Conservation (phyloP, 23 tunicate genomes). For the Halocynthia aurantium region DNA sequence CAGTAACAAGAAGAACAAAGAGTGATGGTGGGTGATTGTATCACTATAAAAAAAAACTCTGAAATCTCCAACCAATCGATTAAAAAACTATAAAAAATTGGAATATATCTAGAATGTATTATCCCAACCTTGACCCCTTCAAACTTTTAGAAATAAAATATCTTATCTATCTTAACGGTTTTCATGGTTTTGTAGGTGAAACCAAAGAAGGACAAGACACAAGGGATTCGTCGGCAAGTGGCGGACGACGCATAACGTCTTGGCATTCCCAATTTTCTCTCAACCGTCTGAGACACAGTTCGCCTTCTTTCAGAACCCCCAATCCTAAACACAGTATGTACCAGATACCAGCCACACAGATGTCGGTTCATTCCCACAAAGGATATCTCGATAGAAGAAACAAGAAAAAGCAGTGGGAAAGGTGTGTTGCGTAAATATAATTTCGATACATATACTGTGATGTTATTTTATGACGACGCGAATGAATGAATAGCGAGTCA, state of each 20-base stretch:
- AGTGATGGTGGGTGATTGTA: conserved; percentile 12
- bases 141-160: too few species aligned
- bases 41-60: background rate
- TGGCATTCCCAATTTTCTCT: conserved; percentile 24
- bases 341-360: conserved; percentile 61
- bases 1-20: conserved; percentile 6
- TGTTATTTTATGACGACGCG: too few species aligned
- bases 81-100: too few species aligned
- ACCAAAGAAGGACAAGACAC: too few species aligned
- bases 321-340: conserved; percentile 16
- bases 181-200: too few species aligned
- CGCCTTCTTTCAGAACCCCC: background rate
- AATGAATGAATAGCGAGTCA: too few species aligned
- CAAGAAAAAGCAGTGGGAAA: conserved; percentile 85
- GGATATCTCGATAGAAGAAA: conserved; percentile 69
- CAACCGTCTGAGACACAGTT: background rate
- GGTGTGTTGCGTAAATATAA: conserved; percentile 18
- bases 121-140: too few species aligned
- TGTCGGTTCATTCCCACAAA: conserved; percentile 41
- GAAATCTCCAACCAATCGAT: too few species aligned
- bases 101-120: too few species aligned
- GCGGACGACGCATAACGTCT: conserved; percentile 3
- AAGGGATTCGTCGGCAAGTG: too few species aligned
- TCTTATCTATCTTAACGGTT: too few species aligned
- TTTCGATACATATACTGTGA: too few species aligned